These are phyloP conservation scores for Cephalophus harveyi DNA, from an alignment of 2,113 vertebrate genomes.

Conservation along the genomic window DNA sequence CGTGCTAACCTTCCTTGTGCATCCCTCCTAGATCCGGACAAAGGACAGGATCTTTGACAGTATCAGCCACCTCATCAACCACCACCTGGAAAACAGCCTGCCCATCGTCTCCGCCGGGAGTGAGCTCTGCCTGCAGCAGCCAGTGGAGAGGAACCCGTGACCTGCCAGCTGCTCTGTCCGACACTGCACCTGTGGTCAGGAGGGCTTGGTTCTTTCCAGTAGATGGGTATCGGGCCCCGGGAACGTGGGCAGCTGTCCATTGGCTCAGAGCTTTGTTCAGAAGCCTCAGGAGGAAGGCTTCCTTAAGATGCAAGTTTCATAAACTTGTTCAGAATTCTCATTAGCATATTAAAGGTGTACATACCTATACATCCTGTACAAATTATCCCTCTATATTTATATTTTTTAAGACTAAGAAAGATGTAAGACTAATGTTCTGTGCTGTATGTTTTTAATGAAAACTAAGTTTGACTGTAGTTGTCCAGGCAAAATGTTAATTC, in stretches of 20 bases:
- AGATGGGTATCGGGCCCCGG: accelerated
- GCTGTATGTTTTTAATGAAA: constrained; percentile 84
- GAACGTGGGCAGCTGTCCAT: neutral
- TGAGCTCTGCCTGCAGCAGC: constrained; percentile 95
- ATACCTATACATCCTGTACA: constrained; percentile 77
- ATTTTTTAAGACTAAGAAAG: constrained; percentile 92
- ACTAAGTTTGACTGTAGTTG: constrained; percentile 82
- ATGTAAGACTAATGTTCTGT: constrained; percentile 84
- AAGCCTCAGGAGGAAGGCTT: constrained; percentile 64
- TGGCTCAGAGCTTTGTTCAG: neutral
- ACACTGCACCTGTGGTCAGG: neutral
- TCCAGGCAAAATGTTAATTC: constrained; percentile 81
- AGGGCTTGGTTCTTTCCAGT: neutral
- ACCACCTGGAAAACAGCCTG: constrained; percentile 95
- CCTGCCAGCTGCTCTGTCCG: neutral
- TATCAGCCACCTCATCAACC: constrained; percentile 96
- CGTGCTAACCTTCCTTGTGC: neutral
- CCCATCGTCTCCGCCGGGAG: constrained; percentile 96
- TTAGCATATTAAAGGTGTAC: constrained; percentile 88
- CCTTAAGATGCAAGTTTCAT: constrained; percentile 82
- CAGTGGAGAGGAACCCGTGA: constrained; percentile 91
- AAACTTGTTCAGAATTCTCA: constrained; percentile 83
- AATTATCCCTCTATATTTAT: constrained; percentile 85
- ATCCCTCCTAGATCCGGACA: constrained; percentile 89
- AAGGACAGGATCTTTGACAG: constrained; percentile 98